A percentile compares a stretch with the other conserved stretches of the same genome.
Evolutionary conservation across 1,140 invertebrate species (phyloP).

Genomic region (Leptinotarsa undecemlineata): DNA sequence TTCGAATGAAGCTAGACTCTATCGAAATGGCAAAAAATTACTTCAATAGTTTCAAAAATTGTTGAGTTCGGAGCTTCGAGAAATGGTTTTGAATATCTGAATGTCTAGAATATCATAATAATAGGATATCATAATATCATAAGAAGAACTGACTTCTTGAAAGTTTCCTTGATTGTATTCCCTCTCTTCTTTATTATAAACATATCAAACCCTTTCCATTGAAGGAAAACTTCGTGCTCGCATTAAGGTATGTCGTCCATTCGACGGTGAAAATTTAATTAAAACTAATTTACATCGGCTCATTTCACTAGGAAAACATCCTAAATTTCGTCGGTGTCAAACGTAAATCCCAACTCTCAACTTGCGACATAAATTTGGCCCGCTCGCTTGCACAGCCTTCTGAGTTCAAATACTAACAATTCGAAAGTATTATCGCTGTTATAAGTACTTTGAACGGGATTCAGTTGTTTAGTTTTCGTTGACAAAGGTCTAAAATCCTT

Average conservation of each 20-base stretch:
- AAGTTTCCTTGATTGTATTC: no score
- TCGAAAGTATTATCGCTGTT: constrained; percentile 1
- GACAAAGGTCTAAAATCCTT: background rate
- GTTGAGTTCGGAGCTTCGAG: no score
- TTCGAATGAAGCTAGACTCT: no score
- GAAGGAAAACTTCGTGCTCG: background rate
- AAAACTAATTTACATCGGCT: constrained; percentile 3
- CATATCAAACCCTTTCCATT: background rate
- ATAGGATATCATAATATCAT: no score
- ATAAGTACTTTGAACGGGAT: background rate
- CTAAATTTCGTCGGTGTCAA: background rate
- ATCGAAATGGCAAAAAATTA: no score
- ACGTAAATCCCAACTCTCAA: constrained; percentile 5
- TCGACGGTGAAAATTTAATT: background rate
- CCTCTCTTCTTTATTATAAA: background rate
- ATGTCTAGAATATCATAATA: no score
- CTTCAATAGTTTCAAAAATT: no score
- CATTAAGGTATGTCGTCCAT: background rate
- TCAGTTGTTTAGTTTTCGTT: constrained; percentile 6
- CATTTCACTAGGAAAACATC: constrained; percentile 1
- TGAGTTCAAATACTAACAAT: background rate
- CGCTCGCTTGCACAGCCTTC: background rate
- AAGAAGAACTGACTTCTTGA: no score
- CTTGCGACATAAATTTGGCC: background rate
- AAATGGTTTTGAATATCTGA: no score